Evolutionary conservation across 2,888 invertebrate genomes (phyloP), one percentile per base, ranked within the genome.

Genomic region (Cheilosia impressa): DNA sequence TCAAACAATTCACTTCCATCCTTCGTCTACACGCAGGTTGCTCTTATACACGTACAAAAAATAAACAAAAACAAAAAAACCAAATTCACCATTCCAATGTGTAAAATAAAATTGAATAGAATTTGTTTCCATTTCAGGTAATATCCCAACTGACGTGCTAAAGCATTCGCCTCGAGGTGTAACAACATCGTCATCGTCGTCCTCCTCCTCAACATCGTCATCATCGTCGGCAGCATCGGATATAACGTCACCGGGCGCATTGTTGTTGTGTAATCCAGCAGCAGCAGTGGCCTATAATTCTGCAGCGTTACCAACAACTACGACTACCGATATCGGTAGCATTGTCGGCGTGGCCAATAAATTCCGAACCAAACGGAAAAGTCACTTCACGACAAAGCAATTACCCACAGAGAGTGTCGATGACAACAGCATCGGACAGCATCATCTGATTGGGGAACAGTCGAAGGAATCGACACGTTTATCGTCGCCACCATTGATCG

Each of bases 131-230:
- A 57, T 88, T 89, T 27, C 88, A 91, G 90, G 90, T 90, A 90
- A 89, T 89, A 89, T 89, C 87, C 89, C 89, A 88, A 89, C 89
- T 80, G 89, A 90, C 83, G 89, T 89, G 83, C 87, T 89, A 88
- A 90, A 90, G 73, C 90, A 90, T 89, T 89, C 89, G 88, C 88
- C 90, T 63, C 89, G 90, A 50, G 66, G 66, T 72, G 62, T 52
- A 60, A 77, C 72, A 62, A 69, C 73, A 68, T 76, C 68, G 17
- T 81, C 68, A 6, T 85, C 81, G 4, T 81, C 72, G 10, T 85
- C 81, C n/a, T 77, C 76, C 62, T 85, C 85, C 10, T 81, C 76
- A 19, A 81, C 72, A 50, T 77, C 68, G 24, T 81, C 76, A 19
- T 85, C 81, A 43, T 76, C 72, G n/a, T 80, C 76, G 22, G 76